Conservation (phyloP, 1,140 invertebrate genomes). For the Bombus balteatus region DNA sequence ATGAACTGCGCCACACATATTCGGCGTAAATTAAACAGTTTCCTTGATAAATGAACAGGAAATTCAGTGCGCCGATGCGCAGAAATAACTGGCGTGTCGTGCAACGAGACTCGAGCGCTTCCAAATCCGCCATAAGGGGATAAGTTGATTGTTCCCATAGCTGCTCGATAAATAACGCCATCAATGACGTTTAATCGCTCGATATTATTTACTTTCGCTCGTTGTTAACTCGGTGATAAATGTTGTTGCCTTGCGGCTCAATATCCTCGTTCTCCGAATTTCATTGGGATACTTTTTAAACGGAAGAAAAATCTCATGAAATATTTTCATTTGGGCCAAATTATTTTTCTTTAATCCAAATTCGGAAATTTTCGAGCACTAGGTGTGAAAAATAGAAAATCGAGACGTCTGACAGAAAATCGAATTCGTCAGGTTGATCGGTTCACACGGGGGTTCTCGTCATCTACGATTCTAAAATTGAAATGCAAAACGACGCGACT, state of each 20-base stretch:
- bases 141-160: constrained; percentile 5
- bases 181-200: not conserved
- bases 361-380: not conserved
- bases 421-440: not conserved
- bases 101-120: not conserved
- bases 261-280: no score
- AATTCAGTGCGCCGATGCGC: not conserved
- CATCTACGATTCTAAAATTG: not conserved
- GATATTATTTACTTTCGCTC: not conserved
- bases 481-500: not conserved
- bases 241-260: not conserved
- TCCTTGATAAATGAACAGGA: constrained; percentile 15
- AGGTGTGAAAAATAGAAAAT: not conserved
- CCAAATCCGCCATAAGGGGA: not conserved
- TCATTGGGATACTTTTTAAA: no score
- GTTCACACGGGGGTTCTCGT: no score
- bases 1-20: constrained; percentile 32
- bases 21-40: constrained; percentile 33
- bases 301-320: no score
- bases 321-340: not conserved
- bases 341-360: not conserved
- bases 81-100: constrained; percentile 5
- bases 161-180: not conserved
- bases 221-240: not conserved
- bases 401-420: not conserved